Evolutionary conservation across 2,113 vertebrate genomes (phyloP), one percentile per base, ranked within the genome.

Genomic region (Condylura cristata): DNA sequence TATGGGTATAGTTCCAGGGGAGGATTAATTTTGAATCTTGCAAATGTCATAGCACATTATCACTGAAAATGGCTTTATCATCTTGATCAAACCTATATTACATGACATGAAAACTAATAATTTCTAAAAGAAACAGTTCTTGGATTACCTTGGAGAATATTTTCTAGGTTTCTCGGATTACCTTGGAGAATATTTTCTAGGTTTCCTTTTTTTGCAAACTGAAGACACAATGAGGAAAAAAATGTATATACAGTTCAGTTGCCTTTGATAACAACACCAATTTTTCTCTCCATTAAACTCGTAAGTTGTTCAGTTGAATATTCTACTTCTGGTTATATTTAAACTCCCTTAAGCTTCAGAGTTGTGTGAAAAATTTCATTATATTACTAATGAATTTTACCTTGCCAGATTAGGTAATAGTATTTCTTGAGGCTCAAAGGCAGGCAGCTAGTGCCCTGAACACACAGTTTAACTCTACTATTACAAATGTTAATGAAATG

Each of bases 401-500:
- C 22, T 60, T 91, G 26, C 16, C 16, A 68, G 39, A 41, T 79
- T 75, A 83, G 34, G 28, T 70, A 53, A 63, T 0, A 68, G 5
- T 3, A 60, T 83, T n/a, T 32, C 7, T 39, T 18, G 66, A 20
- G 12, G 12, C 8, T 56, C 61, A 66, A 53, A 86, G 28, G 7
- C 13, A 58, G 70, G 91, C 16, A 94, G 41, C 41, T 70, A 91
- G 71, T 84, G 13, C 46, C 56, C 48, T 82, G 68, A 89, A 61
- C 41, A 75, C 8, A 46, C 20, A 22, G 37, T 85, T 83, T 86
- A 89, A 79, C 18, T 87, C 17, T 26, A 32, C 4, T 66, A 20
- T 81, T 72, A 65, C 30, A 75, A 86, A 76, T 66, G 70, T 87
- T 90, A 86, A 87, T 90, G 85, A 96, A 87, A 82, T 68, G 13